phyloP scores from a whole-genome alignment of 1,140 invertebrate genomes.

The Lordiphosa mommai region DNA sequence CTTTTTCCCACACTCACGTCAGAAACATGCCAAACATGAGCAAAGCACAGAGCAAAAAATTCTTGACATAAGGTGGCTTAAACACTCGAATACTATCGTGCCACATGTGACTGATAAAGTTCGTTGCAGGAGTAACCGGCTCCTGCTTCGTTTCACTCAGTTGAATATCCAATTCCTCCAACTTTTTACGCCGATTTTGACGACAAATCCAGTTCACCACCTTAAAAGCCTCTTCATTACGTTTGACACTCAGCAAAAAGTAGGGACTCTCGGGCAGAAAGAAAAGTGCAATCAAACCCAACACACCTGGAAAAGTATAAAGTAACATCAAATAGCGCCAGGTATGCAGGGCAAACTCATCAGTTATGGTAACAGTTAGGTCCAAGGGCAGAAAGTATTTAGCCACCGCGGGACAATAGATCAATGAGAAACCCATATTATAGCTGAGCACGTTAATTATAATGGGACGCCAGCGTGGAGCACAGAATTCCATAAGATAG shows the following conservation, averaged over 20 bases:
- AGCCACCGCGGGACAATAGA: constrained; percentile 1
- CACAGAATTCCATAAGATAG: constrained; percentile 12
- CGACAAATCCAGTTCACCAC: constrained; percentile 6
- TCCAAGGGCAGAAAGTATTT: neutral
- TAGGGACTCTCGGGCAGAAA: constrained; percentile 22
- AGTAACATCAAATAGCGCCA: constrained; percentile 14
- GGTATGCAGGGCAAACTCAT: neutral
- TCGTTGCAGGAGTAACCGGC: no score
- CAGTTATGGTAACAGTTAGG: neutral
- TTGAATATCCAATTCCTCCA: constrained; percentile 9
- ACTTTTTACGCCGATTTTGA: constrained; percentile 6
- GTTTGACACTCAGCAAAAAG: neutral
- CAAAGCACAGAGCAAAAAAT: neutral
- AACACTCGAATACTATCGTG: neutral
- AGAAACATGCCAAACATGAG: constrained; percentile 21
- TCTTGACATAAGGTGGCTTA: neutral
- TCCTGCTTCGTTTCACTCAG: neutral
- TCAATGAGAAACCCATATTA: neutral
- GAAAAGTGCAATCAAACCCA: neutral
- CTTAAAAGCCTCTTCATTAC: neutral
- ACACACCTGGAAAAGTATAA: constrained; percentile 1
- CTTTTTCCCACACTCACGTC: no score
- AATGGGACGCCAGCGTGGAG: neutral
- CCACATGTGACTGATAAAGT: neutral
- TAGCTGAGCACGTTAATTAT: neutral